These are phyloP conservation scores for Cheilosia vulpina DNA, from an alignment of 2,888 invertebrate genomes.

Conservation along the genomic window DNA sequence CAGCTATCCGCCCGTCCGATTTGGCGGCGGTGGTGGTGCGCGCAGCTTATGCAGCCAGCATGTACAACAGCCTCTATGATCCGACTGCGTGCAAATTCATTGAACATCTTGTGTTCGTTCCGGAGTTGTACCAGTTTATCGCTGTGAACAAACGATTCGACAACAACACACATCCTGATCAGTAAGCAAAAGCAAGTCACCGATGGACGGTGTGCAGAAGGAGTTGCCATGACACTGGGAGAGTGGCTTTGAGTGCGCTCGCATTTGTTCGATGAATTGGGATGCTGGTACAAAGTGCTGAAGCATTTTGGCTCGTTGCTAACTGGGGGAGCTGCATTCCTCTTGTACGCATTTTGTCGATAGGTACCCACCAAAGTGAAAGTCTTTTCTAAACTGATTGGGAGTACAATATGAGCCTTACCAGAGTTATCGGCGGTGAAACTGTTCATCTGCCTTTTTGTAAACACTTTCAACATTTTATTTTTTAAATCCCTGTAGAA, in stretches of 20 bases:
- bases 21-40: slow-evolving; percentile 25
- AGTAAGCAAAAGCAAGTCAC: slow-evolving; percentile 50
- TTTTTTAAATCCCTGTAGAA: no score
- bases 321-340: background rate
- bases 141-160: slow-evolving; percentile 74
- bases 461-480: no score
- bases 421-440: no score
- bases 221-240: slow-evolving; percentile 10
- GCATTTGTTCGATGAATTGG: slow-evolving; percentile 19
- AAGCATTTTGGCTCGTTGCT: background rate
- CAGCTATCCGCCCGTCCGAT: slow-evolving; percentile 40
- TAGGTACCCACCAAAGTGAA: background rate
- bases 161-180: slow-evolving; percentile 73
- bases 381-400: no score
- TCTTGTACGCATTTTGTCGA: background rate
- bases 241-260: background rate
- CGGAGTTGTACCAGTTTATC: slow-evolving; percentile 74
- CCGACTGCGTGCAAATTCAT: slow-evolving; percentile 74
- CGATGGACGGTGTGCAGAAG: slow-evolving; percentile 30
- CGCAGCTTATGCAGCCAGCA: slow-evolving; percentile 47
- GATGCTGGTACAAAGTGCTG: slow-evolving; percentile 12
- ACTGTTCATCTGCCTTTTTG: no score
- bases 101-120: slow-evolving; percentile 71
- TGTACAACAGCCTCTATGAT: slow-evolving; percentile 72
- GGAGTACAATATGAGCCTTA: no score